Evolutionary conservation across 2,113 vertebrate species (phyloP).

Genomic region (Notothenia rossii): DNA sequence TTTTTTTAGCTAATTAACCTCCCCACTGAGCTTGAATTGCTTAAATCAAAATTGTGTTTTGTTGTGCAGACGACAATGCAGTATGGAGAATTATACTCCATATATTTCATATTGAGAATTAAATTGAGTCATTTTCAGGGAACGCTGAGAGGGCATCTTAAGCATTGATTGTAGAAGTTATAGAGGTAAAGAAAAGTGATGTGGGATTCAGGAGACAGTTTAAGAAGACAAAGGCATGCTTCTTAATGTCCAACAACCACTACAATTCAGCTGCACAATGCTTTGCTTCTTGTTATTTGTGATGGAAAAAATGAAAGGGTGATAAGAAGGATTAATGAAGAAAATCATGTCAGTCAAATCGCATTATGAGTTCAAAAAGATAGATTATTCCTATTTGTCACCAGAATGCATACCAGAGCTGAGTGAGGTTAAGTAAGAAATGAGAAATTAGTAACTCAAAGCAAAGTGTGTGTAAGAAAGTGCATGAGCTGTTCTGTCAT

Average conservation of each 20-base stretch:
- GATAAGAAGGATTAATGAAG: neutral
- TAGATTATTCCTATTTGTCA: conserved; percentile 2
- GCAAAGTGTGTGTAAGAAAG: conserved; percentile 8
- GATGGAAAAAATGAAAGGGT: conserved; percentile 2
- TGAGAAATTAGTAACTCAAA: conserved; percentile 1
- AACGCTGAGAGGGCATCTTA: conserved; percentile 2
- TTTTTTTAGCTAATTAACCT: neutral
- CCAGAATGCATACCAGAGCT: conserved; percentile 24
- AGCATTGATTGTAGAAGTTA: conserved; percentile 14
- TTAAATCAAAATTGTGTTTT: neutral
- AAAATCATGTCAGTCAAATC: conserved; percentile 13
- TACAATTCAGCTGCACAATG: neutral
- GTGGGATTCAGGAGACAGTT: neutral
- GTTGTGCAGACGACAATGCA: neutral
- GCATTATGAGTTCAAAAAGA: conserved; percentile 11
- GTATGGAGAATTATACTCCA: neutral
- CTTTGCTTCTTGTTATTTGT: conserved; percentile 1
- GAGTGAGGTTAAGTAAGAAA: neutral
- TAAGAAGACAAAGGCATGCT: conserved; percentile 1
- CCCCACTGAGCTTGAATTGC: neutral
- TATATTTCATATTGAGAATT: neutral
- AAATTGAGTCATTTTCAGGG: conserved; percentile 2
- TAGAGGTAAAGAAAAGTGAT: conserved; percentile 12
- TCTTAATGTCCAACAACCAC: conserved; percentile 3
- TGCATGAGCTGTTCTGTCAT: conserved; percentile 31